A percentile compares a stretch with the other conserved stretches of the same genome.
Conservation (phyloP, 1,140 invertebrate species). For the Diorhabda sublineata region DNA sequence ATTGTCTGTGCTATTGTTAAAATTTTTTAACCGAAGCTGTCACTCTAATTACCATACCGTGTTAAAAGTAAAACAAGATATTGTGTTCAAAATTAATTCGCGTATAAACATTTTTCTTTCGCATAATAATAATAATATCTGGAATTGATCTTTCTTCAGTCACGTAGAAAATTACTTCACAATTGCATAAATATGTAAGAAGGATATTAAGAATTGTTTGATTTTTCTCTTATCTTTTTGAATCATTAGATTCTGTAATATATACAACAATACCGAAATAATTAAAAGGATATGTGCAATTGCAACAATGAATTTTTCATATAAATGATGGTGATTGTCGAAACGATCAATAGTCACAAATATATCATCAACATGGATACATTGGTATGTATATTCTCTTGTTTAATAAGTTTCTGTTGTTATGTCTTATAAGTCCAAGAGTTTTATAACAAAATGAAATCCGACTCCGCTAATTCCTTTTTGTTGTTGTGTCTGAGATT, state of each 20-base stretch:
- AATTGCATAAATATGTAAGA: constrained; percentile 4
- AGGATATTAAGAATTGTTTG: constrained; percentile 9
- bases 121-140: too few relatives aligned
- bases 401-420: background rate
- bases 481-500: too few relatives aligned
- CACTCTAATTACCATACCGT: too few relatives aligned
- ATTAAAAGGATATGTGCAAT: background rate
- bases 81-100: too few relatives aligned
- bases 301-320: background rate
- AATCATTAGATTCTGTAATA: background rate
- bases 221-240: constrained; percentile 8
- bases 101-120: too few relatives aligned
- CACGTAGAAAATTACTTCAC: too few relatives aligned
- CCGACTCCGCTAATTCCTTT: too few relatives aligned
- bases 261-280: constrained; percentile 11
- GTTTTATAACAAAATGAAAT: too few relatives aligned
- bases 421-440: background rate
- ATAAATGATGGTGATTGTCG: constrained; percentile 7
- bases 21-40: too few relatives aligned
- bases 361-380: background rate
- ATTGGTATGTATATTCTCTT: background rate
- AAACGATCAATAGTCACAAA: constrained; percentile 3
- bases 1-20: too few relatives aligned
- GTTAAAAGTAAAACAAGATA: too few relatives aligned
- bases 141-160: too few relatives aligned